Evolutionary conservation across 2,888 invertebrate genomes (phyloP), one percentile per base, ranked within the genome.

Genomic region (Ditylenchus weischeri): DNA sequence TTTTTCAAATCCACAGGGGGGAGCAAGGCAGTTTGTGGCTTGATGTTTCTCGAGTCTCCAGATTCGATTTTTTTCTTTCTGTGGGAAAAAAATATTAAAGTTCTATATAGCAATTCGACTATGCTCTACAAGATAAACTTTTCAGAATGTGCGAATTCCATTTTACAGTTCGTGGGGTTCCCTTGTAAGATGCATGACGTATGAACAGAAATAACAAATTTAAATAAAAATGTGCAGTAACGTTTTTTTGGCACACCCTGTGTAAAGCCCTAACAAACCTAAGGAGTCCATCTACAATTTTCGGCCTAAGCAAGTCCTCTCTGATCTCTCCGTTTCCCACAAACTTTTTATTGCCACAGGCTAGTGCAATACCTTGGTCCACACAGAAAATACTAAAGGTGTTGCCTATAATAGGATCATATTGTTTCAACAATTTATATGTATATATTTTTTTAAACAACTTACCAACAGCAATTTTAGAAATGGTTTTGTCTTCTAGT

Each of bases 381-480:
- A 88, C 88, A 65, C 88, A 85, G 79, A 90, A 88, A 49, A 89
- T 84, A 72, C 88, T 89, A 83, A 89, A 90, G n/a, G 65, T 64
- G 21, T 51, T 51, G 48, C 73, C 73, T 69, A 49, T 50, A 60
- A 47, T 19, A 48, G 29, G 19, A 15, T 21, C 50, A n/a, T 13
- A 35, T 66, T 66, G 11, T 5, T 15, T 15, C 5, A 19, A 23
- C 1, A 60, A 62, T 51, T 49, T 19, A 11, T 19, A 5, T 6
- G 18, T 19, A 11, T 19, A 5, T 6, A 18, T 19, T 61, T 58
- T 38, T 48, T 69, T 69, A 19, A 23, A 15, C 50, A 47, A 65
- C 62, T 7, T 47, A 74, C 72, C 76, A 11, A 64, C 68, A 23
- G 72, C 76, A 71, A 79, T 84, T 87, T 86, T 86, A 49, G 85